A percentile compares a stretch with the other conserved stretches of the same genome.
These are phyloP conservation scores for Styela clava DNA, from an alignment of 23 tunicate species.

Conservation along the genomic window DNA sequence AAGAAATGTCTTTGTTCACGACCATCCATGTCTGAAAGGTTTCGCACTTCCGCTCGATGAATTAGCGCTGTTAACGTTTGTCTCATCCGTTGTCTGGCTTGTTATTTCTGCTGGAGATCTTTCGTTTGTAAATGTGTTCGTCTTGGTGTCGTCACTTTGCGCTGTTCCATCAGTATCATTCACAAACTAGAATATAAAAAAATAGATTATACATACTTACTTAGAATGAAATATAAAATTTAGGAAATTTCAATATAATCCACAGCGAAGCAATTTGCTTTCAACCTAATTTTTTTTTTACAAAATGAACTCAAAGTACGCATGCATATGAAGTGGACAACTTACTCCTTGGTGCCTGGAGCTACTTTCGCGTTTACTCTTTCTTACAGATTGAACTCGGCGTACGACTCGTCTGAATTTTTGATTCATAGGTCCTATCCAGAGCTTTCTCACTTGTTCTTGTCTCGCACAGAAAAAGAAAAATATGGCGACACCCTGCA, in stretches of 20 bases:
- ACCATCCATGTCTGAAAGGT: background rate
- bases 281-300: too few relatives aligned
- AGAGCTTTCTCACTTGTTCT: constrained; percentile 60
- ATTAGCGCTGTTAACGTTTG: background rate
- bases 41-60: background rate
- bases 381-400: background rate
- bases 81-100: background rate
- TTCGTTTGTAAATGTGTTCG: background rate
- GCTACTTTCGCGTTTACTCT: background rate
- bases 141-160: background rate
- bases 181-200: background rate
- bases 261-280: too few relatives aligned
- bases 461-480: constrained; percentile 67
- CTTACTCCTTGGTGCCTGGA: background rate
- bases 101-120: background rate
- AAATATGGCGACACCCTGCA: constrained; percentile 69
- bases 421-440: constrained; percentile 35
- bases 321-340: too few relatives aligned
- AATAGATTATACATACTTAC: too few relatives aligned
- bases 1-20: background rate
- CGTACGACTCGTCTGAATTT: constrained; percentile 16
- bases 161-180: background rate
- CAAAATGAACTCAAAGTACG: too few relatives aligned
- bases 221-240: too few relatives aligned
- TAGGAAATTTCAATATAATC: too few relatives aligned